phyloP scores from a whole-genome alignment of 2,113 vertebrate species.

The Toxotes jaculatrix region DNA sequence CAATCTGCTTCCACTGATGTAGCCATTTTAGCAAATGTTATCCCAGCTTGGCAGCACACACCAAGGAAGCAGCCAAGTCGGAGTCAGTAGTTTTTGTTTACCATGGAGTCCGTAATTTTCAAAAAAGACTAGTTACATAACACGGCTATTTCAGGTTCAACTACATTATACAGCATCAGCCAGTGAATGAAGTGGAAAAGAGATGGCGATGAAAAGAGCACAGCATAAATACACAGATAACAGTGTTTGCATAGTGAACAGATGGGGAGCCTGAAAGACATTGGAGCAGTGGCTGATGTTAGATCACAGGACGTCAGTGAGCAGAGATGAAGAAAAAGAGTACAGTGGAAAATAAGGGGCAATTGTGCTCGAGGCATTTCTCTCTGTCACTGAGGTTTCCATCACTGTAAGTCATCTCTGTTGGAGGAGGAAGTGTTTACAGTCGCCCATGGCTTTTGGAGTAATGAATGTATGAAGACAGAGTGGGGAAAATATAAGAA shows the following conservation, averaged over 20 bases:
- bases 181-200: constrained; percentile 38
- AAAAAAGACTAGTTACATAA: constrained; percentile 50
- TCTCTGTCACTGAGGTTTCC: constrained; percentile 35
- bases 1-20: constrained; percentile 32
- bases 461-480: constrained; percentile 35
- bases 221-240: constrained; percentile 18
- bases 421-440: constrained; percentile 38
- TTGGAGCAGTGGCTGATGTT: constrained; percentile 4
- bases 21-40: constrained; percentile 36
- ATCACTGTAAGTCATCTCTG: constrained; percentile 36
- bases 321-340: constrained; percentile 20
- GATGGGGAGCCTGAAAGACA: constrained; percentile 36
- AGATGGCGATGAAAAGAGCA: constrained; percentile 27
- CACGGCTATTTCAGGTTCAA: constrained; percentile 35
- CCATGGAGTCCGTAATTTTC: constrained; percentile 21
- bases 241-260: constrained; percentile 48
- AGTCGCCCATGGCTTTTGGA: constrained; percentile 17
- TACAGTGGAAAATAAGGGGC: constrained; percentile 21
- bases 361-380: constrained; percentile 31
- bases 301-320: constrained; percentile 14
- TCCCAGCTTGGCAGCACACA: constrained; percentile 43
- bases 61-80: constrained; percentile 28
- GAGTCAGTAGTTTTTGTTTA: constrained; percentile 40
- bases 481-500: constrained; percentile 6
- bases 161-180: constrained; percentile 13